phyloP scores from a whole-genome alignment of 2,888 invertebrate genomes.

The Polylopha cassiicola region DNA sequence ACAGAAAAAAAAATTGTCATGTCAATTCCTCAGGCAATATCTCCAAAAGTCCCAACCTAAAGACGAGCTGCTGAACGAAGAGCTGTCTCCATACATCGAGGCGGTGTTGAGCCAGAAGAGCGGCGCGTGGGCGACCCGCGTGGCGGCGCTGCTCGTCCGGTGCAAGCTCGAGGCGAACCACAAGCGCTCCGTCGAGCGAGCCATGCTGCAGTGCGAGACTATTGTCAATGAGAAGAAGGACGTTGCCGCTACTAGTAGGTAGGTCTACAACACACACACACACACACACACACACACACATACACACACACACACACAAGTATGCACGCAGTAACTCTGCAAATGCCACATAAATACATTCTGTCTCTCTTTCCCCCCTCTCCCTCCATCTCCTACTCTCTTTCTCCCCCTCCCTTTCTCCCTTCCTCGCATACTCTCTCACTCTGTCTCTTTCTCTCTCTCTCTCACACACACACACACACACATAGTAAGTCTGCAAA shows the following conservation, averaged over 20 bases:
- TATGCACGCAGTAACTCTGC: too few relatives aligned
- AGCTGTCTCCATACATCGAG: slow-evolving; percentile 86
- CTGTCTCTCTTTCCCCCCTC: too few relatives aligned
- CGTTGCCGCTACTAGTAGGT: slow-evolving; percentile 50
- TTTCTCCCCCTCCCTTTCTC: too few relatives aligned
- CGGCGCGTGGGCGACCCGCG: slow-evolving; percentile 86
- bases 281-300: too few relatives aligned
- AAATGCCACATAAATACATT: too few relatives aligned
- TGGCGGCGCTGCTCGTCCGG: slow-evolving; percentile 84
- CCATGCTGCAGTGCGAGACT: slow-evolving; percentile 91
- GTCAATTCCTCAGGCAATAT: slow-evolving; percentile 77
- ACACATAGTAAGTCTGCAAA: too few relatives aligned
- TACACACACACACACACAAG: too few relatives aligned
- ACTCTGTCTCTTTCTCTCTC: too few relatives aligned
- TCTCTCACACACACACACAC: too few relatives aligned
- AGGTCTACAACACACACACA: slow-evolving; percentile 5
- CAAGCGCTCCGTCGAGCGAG: slow-evolving; percentile 90
- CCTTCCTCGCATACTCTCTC: too few relatives aligned
- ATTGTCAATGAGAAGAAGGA: slow-evolving; percentile 77
- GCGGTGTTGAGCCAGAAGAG: slow-evolving; percentile 79
- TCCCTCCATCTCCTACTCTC: too few relatives aligned
- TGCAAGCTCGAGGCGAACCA: slow-evolving; percentile 86
- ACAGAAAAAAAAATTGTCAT: too few relatives aligned
- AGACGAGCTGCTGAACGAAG: slow-evolving; percentile 88
- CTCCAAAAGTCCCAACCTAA: slow-evolving; percentile 85